Evolutionary conservation across 2,113 vertebrate genomes (phyloP).

Genomic region (Gorsachius goisagi): DNA sequence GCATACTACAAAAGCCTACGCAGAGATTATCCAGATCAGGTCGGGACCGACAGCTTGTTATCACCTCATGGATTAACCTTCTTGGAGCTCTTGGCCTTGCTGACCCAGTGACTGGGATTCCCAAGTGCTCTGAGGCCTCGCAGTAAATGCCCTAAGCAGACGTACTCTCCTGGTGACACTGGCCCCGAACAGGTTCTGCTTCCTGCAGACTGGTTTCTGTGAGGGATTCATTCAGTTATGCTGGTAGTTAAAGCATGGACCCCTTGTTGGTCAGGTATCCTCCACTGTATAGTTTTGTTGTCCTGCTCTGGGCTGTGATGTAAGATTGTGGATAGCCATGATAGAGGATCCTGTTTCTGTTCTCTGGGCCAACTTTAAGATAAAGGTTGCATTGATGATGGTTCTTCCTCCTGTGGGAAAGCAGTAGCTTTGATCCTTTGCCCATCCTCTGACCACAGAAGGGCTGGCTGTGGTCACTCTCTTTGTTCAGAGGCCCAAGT

Average conservation of each 20-base stretch:
- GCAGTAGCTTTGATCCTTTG: not conserved
- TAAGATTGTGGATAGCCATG: not conserved
- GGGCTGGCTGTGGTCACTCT: not conserved
- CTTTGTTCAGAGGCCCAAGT: not conserved
- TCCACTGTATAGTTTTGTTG: not conserved
- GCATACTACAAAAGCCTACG: not conserved
- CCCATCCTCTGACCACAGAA: not conserved
- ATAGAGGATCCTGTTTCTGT: not conserved
- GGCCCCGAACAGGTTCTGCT: not conserved
- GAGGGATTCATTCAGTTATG: not conserved
- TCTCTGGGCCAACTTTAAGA: not conserved
- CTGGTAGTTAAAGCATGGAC: not conserved
- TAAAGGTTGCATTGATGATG: not conserved
- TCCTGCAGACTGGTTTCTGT: not conserved
- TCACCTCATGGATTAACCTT: constrained; percentile 29
- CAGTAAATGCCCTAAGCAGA: not conserved
- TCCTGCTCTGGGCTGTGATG: not conserved
- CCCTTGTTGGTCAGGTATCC: not conserved
- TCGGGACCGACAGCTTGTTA: not conserved
- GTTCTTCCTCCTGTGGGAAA: not conserved
- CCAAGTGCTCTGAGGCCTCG: not conserved
- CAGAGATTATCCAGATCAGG: constrained; percentile 40
- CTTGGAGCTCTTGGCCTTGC: constrained; percentile 8
- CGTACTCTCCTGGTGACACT: not conserved
- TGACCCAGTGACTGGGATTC: constrained; percentile 50